Evolutionary conservation across 2,888 invertebrate species (phyloP), one percentile per base, ranked within the genome.

Genomic region (Meiosimyza platycephala): DNA sequence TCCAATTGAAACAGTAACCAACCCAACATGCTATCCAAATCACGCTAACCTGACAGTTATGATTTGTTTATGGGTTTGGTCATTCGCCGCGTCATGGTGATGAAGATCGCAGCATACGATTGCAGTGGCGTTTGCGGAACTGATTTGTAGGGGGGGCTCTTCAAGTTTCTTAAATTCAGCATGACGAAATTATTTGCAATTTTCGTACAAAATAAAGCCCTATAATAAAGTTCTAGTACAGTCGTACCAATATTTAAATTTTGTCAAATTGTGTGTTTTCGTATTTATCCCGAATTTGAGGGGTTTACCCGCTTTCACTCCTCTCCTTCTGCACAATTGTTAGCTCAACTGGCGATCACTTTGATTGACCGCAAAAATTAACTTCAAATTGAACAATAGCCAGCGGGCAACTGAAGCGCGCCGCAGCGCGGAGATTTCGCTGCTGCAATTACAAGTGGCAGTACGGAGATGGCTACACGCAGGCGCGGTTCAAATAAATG

Each of bases 341-440:
- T 6, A 12, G 57, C 12, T 16, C 28, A 51, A 28, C 47, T 63
- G 63, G 47, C 48, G 69, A 52, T 60, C 59, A 52, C 63, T 63
- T 70, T 70, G 70, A 70, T 70, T 70, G 70, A 70, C 70, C 70
- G 63, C 70, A 70, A 48, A 70, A 70, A 70, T 70, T 70, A 70
- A 52, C 62, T 70, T 48, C 62, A 54, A 62, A 70, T 70, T 63
- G 40, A 47, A 62, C 70, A 47, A 50, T 12, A 59, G 59, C 67
- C 51, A 12, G 57, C 57, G 48, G 57, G 48, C 47, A 67, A 48
- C 47, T 57, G 57, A 47, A 67, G 67, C 66, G 55, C 33, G 48
- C 57, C 57, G 55, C 40, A 40, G 22, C 15, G 7, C 64, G 22
- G 11, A 51, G 40, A 52, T 52, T 60, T 62, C 18, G 52, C 52